Conservation (phyloP, 2,888 invertebrate species). For the Xestia rhomboidea region DNA sequence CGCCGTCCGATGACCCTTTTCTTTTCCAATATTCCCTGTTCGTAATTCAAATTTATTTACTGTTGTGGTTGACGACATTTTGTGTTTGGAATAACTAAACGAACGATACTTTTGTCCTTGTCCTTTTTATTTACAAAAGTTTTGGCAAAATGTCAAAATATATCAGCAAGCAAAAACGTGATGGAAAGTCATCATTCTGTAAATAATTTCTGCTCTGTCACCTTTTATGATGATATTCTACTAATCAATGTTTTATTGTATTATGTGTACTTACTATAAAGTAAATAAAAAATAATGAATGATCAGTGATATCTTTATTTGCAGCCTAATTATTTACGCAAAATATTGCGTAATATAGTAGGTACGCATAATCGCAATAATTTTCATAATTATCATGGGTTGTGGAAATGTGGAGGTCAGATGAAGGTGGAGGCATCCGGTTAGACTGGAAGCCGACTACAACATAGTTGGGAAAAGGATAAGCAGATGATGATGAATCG, state of each 20-base stretch:
- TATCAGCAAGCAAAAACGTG: not conserved
- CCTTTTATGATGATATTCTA: not conserved
- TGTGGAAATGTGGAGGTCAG: too few species aligned
- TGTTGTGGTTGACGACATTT: not conserved
- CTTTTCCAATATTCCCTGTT: not conserved
- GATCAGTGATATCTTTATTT: not conserved
- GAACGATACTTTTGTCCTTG: not conserved
- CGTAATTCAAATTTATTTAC: not conserved
- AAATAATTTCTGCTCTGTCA: not conserved
- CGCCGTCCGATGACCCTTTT: not conserved
- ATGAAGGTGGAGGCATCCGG: too few species aligned
- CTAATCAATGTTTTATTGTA: not conserved
- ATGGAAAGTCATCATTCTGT: not conserved
- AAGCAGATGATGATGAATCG: not conserved
- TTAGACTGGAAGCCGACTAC: too few species aligned
- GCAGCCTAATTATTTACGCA: not conserved
- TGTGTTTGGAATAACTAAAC: slow-evolving; percentile 21
- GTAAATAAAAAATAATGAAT: not conserved
- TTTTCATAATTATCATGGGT: too few species aligned
- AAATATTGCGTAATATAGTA: too few species aligned
- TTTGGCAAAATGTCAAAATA: slow-evolving; percentile 36
- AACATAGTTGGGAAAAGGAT: too few species aligned
- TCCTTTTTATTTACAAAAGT: slow-evolving; percentile 2
- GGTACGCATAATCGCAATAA: too few species aligned
- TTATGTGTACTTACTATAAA: not conserved